Base-by-base conservation (phyloP, 1,140 invertebrate species). In the Drosophila virilis region DNA sequence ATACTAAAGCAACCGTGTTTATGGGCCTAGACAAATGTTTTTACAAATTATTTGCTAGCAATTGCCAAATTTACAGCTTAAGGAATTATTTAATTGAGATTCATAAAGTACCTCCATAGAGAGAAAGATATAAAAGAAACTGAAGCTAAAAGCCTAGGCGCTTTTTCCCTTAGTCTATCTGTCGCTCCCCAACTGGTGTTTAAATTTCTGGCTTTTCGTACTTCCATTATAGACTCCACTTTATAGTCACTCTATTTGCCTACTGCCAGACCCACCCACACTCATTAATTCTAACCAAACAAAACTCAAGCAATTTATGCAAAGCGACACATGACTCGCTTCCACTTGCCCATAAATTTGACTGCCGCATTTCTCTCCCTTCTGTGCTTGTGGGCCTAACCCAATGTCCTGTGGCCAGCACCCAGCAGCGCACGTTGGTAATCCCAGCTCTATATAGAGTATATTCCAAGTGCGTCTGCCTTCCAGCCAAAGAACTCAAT, bases 241-340 rank as follows among this genome's bases (percentile, higher is more conserved):
- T 52, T 54, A 37, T 54, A 35, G 33, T 37, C 13, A 15, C 51
- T 54, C 51, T 37, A 54, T 54, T 54, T 54, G 50, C 51, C 51
- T n/a, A 13, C 13, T 10, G 33, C 8, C 9, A 28, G 51, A 38
- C 13, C 45, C 43, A 48, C 62, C 50, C 59, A 48, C 64, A 57
- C 71, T 65, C 86, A 82, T 85, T 78, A 76, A 88, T 83, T 83
- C 78, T 73, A 82, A 68, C 70, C 82, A 86, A 86, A 86, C 83
- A 88, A 76, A 86, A 82, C 75, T 74, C 76, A 72, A 82, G 77
- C 78, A 85, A 85, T 85, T 82, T 85, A 85, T 85, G 82, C 83
- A 88, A 86, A 85, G 83, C 83, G 83, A 59, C 75, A 77, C 75
- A 77, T 74, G 72, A 54, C 32, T 69, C 61, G 55, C 74, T 48